Conservation (phyloP, 2,113 vertebrate species). For the Phocoena sinus region DNA sequence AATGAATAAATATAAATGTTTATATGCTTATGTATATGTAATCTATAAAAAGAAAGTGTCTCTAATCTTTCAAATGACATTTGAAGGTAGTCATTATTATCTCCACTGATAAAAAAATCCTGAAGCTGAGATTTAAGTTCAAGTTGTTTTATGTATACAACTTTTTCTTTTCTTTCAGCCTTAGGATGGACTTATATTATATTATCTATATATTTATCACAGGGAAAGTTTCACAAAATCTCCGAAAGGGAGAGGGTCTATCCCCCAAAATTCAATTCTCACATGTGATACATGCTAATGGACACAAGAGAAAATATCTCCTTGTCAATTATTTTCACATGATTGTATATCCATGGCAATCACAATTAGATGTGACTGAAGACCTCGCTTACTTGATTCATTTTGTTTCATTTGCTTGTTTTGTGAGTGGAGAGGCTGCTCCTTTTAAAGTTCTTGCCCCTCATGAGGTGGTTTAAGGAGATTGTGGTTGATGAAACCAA, state of each 20-base stretch:
- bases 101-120: neutral
- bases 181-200: neutral
- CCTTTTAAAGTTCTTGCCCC: neutral
- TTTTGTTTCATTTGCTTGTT: neutral
- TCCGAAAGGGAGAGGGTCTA: neutral
- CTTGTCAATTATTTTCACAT: neutral
- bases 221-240: neutral
- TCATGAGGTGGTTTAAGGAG: neutral
- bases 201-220: neutral
- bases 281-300: neutral
- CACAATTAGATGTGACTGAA: neutral
- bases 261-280: neutral
- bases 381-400: neutral
- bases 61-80: neutral
- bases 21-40: neutral
- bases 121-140: neutral
- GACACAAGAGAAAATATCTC: neutral
- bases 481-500: neutral
- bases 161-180: neutral
- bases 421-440: neutral
- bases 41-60: neutral
- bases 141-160: neutral
- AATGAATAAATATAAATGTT: neutral
- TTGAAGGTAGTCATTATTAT: neutral
- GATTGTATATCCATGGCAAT: neutral